Evolutionary conservation across 1,140 invertebrate genomes (phyloP).

Genomic region (Chionoecetes opilio): DNA sequence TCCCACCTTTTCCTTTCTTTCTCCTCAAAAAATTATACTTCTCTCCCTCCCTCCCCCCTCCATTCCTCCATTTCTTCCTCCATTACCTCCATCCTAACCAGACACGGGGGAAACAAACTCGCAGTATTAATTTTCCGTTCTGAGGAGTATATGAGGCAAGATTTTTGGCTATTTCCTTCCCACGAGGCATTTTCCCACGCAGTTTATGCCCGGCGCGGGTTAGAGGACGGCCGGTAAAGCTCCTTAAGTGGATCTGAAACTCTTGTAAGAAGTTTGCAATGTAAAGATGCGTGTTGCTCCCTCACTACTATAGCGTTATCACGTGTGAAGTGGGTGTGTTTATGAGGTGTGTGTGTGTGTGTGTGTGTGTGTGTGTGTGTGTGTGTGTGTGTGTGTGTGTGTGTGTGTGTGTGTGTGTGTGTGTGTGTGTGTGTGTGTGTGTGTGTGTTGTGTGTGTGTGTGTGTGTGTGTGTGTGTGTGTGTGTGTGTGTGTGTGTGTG

Average conservation of each 20-base stretch:
- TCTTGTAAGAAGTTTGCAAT: not conserved
- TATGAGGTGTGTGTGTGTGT: too few species aligned
- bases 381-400: too few species aligned
- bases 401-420: too few species aligned
- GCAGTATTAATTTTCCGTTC: conserved; percentile 7
- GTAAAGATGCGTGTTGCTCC: not conserved
- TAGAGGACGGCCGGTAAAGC: not conserved
- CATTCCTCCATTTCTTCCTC: not conserved
- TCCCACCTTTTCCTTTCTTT: not conserved
- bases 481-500: too few species aligned
- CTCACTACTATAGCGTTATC: not conserved
- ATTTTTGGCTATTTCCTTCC: conserved; percentile 9
- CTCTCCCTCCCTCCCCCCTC: not conserved
- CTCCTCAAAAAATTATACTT: not conserved
- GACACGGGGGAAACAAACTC: not conserved
- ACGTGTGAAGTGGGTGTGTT: not conserved
- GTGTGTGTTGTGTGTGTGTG: too few species aligned
- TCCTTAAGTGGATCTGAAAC: not conserved
- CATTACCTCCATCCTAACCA: conserved; percentile 5
- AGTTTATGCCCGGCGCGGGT: not conserved
- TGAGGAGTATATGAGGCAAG: conserved; percentile 27
- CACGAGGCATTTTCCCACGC: conserved; percentile 14
- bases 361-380: too few species aligned
- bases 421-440: too few species aligned
- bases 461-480: too few species aligned